phyloP scores from a whole-genome alignment of 1,140 invertebrate species.

The Penaeus vannamei region DNA sequence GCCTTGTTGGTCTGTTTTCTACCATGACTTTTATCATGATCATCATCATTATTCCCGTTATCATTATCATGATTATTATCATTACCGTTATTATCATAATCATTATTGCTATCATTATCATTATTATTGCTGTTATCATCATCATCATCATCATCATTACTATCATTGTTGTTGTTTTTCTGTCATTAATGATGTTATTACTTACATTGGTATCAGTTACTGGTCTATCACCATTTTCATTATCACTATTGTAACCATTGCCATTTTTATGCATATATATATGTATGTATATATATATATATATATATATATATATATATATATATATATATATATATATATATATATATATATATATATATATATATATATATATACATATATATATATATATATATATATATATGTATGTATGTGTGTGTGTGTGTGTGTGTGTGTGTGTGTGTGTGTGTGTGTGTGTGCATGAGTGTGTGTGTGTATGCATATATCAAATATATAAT shows the following conservation, averaged over 20 bases:
- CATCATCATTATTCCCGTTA: too few relatives aligned
- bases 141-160: too few relatives aligned
- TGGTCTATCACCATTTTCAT: too few relatives aligned
- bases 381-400: constrained; percentile 7
- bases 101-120: neutral
- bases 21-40: too few relatives aligned
- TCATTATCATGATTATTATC: neutral
- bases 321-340: neutral
- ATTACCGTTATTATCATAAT: neutral
- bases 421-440: neutral
- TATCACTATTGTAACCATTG: neutral
- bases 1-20: too few relatives aligned
- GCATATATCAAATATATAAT: neutral
- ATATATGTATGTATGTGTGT: neutral
- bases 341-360: constrained; percentile 16
- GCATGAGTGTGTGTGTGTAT: neutral
- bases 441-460: constrained; percentile 16
- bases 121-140: too few relatives aligned
- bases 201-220: neutral
- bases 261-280: neutral
- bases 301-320: neutral
- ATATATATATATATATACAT: constrained; percentile 16
- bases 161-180: too few relatives aligned
- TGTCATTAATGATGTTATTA: neutral
- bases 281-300: constrained; percentile 16